phyloP scores from a whole-genome alignment of 1,140 invertebrate species.

The Drosophila guanche region DNA sequence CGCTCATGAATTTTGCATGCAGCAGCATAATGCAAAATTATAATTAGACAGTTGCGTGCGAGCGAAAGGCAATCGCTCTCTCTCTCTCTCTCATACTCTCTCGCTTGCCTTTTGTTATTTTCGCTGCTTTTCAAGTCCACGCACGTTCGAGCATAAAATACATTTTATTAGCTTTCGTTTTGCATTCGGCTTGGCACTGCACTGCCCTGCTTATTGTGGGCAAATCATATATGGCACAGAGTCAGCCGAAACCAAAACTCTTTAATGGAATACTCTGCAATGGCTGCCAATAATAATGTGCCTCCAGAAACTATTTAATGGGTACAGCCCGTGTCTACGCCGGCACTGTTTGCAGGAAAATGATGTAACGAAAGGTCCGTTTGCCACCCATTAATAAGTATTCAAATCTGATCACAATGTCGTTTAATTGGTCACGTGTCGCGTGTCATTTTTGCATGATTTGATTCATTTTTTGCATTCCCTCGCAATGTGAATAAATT shows the following conservation, averaged over 20 bases:
- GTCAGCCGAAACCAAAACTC: no score
- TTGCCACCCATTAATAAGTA: background rate
- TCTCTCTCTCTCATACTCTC: background rate
- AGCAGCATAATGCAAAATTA: slow-evolving; percentile 79
- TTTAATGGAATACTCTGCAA: no score
- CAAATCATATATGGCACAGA: background rate
- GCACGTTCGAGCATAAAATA: slow-evolving; percentile 77
- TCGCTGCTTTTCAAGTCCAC: slow-evolving; percentile 47
- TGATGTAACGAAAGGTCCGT: background rate
- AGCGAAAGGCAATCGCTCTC: slow-evolving; percentile 24
- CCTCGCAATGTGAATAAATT: slow-evolving; percentile 58
- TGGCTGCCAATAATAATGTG: no score
- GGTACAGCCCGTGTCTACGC: no score
- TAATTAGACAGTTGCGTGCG: slow-evolving; percentile 66
- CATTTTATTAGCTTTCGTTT: slow-evolving; percentile 78
- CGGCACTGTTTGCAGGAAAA: no score
- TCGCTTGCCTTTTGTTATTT: background rate
- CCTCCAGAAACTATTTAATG: no score
- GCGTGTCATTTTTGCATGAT: slow-evolving; percentile 6
- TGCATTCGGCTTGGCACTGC: slow-evolving; percentile 22
- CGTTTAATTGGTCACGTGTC: slow-evolving; percentile 26
- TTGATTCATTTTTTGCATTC: slow-evolving; percentile 5
- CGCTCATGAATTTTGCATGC: slow-evolving; percentile 75
- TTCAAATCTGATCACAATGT: slow-evolving; percentile 23
- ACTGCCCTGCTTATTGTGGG: slow-evolving; percentile 13